Evolutionary conservation across 2,797 vertebrate genomes (phyloP).

Genomic region (Triplophysa bombifrons): DNA sequence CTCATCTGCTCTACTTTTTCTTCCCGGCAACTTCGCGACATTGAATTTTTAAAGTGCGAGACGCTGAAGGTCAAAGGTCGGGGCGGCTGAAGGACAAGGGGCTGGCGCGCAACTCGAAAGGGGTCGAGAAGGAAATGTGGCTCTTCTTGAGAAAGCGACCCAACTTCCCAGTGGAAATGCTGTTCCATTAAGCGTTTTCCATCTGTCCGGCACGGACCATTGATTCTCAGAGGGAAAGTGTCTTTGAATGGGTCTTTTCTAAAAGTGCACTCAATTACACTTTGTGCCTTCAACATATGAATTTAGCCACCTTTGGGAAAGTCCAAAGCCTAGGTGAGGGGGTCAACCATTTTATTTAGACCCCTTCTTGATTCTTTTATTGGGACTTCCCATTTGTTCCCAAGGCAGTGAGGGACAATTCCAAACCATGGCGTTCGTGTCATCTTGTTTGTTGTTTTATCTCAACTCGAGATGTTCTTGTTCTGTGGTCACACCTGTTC

Average conservation of each 20-base stretch:
- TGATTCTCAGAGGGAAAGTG: constrained; percentile 48
- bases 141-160: constrained; percentile 71
- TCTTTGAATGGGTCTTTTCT: constrained; percentile 36
- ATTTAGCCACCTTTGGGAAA: constrained; percentile 47
- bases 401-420: constrained; percentile 45
- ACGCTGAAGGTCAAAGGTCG: constrained; percentile 63
- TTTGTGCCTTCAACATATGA: constrained; percentile 52
- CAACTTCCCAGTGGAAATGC: constrained; percentile 62
- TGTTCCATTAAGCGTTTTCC: constrained; percentile 59
- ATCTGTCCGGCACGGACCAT: constrained; percentile 64
- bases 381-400: constrained; percentile 4
- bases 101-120: constrained; percentile 66
- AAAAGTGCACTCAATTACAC: constrained; percentile 46
- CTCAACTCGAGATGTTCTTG: constrained; percentile 10
- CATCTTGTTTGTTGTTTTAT: constrained; percentile 32
- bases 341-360: constrained; percentile 49
- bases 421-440: constrained; percentile 10
- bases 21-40: neutral
- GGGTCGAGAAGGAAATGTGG: constrained; percentile 69
- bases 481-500: constrained; percentile 38
- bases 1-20: constrained; percentile 37
- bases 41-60: constrained; percentile 63
- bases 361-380: constrained; percentile 40
- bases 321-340: constrained; percentile 45
- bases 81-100: constrained; percentile 68